These are phyloP conservation scores for Pecten maximus DNA, from an alignment of 2,888 invertebrate species.

Conservation along the genomic window DNA sequence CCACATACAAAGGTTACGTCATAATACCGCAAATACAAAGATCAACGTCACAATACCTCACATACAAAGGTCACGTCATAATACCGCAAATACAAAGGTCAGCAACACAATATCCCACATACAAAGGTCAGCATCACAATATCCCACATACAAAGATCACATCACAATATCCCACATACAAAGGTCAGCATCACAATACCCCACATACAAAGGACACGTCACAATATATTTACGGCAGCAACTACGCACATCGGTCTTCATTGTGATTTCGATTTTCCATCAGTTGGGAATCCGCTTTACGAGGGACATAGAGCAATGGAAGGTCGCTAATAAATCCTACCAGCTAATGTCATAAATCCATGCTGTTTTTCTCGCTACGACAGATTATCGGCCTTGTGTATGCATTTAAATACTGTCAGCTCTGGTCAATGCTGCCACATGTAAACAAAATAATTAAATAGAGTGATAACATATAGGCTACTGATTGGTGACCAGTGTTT, in stretches of 20 bases:
- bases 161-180: no score
- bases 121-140: no score
- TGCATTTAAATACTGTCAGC: background rate
- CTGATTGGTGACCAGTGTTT: background rate
- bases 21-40: no score
- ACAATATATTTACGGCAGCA: background rate
- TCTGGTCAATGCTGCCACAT: background rate
- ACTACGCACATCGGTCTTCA: background rate
- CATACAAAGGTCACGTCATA: no score
- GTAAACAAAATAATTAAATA: slow-evolving; percentile 30
- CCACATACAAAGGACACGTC: background rate
- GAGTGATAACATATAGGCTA: background rate
- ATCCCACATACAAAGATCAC: no score
- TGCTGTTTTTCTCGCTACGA: background rate
- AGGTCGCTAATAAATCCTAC: background rate
- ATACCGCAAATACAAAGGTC: no score
- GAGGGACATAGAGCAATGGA: background rate
- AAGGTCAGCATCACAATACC: no score
- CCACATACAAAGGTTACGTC: no score
- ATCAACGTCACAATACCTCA: no score
- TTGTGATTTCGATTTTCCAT: background rate
- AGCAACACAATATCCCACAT: no score
- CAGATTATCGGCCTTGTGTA: background rate
- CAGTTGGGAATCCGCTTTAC: background rate
- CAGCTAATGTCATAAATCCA: background rate